Conservation (phyloP, 2,888 invertebrate genomes). For the Amblyjoppa fuscipennis region DNA sequence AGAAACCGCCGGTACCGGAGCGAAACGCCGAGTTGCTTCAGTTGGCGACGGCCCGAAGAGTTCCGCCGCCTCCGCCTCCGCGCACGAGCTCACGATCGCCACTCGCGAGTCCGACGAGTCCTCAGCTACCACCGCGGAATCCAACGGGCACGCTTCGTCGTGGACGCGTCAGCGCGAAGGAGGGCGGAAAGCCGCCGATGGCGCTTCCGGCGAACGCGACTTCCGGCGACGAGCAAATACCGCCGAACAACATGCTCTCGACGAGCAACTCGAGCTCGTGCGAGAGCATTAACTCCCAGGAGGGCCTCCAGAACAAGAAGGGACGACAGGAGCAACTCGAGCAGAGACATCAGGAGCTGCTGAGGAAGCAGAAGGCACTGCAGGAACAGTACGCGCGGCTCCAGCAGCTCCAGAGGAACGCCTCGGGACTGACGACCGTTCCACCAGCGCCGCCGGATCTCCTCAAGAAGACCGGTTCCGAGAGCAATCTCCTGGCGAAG, state of each 20-base stretch:
- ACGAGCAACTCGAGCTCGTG: constrained; percentile 91
- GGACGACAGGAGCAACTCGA: constrained; percentile 92
- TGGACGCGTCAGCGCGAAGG: constrained; percentile 83
- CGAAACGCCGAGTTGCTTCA: constrained; percentile 92
- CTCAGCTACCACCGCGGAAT: constrained; percentile 88
- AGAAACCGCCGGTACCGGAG: constrained; percentile 93
- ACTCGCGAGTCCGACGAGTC: constrained; percentile 93
- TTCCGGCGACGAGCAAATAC: constrained; percentile 35
- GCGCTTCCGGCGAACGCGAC: constrained; percentile 75
- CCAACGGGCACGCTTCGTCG: constrained; percentile 83
- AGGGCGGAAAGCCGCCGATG: constrained; percentile 80
- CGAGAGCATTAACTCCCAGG: constrained; percentile 91
- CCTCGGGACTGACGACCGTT: constrained; percentile 88
- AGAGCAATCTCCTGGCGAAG: constrained; percentile 94
- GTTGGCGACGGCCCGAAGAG: constrained; percentile 90
- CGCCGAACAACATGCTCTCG: constrained; percentile 83
- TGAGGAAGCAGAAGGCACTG: constrained; percentile 94
- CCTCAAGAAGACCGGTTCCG: constrained; percentile 95
- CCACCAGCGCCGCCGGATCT: constrained; percentile 88
- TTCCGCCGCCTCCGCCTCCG: constrained; percentile 97
- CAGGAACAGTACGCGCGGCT: constrained; percentile 96
- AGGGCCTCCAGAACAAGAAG: constrained; percentile 87
- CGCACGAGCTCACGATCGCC: constrained; percentile 95
- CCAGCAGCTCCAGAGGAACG: constrained; percentile 94
- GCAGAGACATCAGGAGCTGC: constrained; percentile 94